A percentile compares a stretch with the other conserved stretches of the same genome.
These are phyloP conservation scores for Halictus rubicundus DNA, from an alignment of 1,140 invertebrate species.

Conservation along the genomic window DNA sequence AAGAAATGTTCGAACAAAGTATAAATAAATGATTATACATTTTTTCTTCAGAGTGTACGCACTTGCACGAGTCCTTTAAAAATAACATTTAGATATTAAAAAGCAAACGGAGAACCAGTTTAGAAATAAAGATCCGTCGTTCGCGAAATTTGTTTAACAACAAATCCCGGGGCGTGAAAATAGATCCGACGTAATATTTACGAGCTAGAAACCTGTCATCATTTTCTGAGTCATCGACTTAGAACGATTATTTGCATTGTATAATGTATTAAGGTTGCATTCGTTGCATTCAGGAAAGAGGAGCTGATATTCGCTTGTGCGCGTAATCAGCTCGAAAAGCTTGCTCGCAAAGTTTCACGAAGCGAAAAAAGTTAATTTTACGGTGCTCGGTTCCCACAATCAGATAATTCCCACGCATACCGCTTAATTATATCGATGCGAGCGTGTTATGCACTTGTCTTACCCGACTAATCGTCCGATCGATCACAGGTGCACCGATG, in stretches of 20 bases:
- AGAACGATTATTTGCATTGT: background rate
- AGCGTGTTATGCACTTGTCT: constrained; percentile 27
- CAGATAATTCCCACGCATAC: constrained; percentile 52
- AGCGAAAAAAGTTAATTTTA: constrained; percentile 38
- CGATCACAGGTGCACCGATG: constrained; percentile 22
- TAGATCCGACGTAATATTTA: too few relatives aligned
- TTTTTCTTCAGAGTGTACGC: too few relatives aligned
- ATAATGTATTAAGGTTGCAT: constrained; percentile 23
- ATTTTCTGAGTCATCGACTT: constrained; percentile 35
- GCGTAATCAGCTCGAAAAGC: background rate
- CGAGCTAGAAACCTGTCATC: background rate
- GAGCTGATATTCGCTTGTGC: background rate
- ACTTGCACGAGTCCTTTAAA: too few relatives aligned
- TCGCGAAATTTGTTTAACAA: too few relatives aligned
- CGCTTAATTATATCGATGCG: constrained; percentile 39
- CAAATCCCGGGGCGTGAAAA: background rate
- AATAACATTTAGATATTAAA: too few relatives aligned
- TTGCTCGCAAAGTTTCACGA: background rate
- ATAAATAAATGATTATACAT: too few relatives aligned
- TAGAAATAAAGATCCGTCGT: too few relatives aligned
- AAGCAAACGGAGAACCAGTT: too few relatives aligned
- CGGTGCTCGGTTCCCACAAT: constrained; percentile 40
- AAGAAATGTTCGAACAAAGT: too few relatives aligned
- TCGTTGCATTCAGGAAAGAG: constrained; percentile 4
- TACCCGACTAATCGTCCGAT: constrained; percentile 41